A percentile compares a stretch with the other conserved stretches of the same genome.
These are phyloP conservation scores for Pyrrhia umbra DNA, from an alignment of 2,888 invertebrate genomes.

Conservation along the genomic window DNA sequence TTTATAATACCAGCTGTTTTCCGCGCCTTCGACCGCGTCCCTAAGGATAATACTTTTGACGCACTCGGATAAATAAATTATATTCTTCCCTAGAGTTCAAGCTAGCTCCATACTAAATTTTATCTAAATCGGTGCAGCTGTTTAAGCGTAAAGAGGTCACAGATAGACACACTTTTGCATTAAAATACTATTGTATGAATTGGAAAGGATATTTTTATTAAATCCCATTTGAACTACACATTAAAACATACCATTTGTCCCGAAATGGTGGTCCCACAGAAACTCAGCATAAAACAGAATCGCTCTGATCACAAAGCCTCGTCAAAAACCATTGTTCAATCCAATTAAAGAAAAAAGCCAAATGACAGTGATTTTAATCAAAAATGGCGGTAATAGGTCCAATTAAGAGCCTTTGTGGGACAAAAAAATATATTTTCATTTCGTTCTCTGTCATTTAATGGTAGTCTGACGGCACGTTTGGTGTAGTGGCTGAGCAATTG, in stretches of 20 bases:
- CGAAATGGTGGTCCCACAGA: background rate
- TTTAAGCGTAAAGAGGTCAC: background rate
- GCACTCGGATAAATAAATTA: too few relatives aligned
- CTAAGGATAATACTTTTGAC: too few relatives aligned
- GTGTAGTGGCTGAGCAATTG: too few relatives aligned
- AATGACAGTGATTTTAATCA: slow-evolving; percentile 28
- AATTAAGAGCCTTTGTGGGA: slow-evolving; percentile 35
- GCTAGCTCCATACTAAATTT: too few relatives aligned
- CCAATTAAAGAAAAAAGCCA: slow-evolving; percentile 34
- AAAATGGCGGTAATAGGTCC: slow-evolving; percentile 35
- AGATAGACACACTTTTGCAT: background rate
- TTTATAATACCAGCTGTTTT: too few relatives aligned
- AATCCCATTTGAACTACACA: background rate
- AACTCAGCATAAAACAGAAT: background rate
- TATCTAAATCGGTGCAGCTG: too few relatives aligned
- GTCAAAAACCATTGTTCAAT: slow-evolving; percentile 39
- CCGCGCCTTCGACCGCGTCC: too few relatives aligned
- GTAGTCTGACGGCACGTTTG: too few relatives aligned
- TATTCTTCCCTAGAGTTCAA: too few relatives aligned
- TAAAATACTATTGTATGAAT: background rate
- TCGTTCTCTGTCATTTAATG: background rate
- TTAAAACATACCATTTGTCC: slow-evolving; percentile 3
- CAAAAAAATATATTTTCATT: slow-evolving; percentile 14
- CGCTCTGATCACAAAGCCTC: slow-evolving; percentile 11
- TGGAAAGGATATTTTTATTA: too few relatives aligned